Evolutionary conservation across 1,140 invertebrate species (phyloP).

Genomic region (Anthonomus grandis): DNA sequence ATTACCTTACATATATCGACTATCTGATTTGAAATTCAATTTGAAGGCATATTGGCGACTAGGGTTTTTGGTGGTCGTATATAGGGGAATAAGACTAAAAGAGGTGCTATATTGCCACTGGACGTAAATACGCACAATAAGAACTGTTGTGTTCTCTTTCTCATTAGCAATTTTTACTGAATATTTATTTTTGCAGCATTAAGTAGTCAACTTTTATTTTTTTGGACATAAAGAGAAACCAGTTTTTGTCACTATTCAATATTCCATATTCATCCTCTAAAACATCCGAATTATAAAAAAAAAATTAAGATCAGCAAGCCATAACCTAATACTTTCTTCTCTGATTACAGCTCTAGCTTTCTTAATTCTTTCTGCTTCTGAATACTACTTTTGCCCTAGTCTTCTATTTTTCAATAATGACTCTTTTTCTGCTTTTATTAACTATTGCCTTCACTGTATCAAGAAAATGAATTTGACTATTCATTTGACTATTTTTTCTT

Average conservation of each 20-base stretch:
- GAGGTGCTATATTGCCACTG: constrained; percentile 21
- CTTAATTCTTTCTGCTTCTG: constrained; percentile 28
- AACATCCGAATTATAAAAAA: constrained; percentile 24
- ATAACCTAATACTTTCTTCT: too few relatives aligned
- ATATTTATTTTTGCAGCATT: constrained; percentile 36
- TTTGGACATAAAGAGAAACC: constrained; percentile 37
- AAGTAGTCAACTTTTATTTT: constrained; percentile 30
- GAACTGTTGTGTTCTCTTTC: constrained; percentile 37
- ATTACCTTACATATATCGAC: too few relatives aligned
- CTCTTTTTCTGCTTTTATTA: too few relatives aligned
- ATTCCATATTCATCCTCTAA: constrained; percentile 34
- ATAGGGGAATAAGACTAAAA: constrained; percentile 38
- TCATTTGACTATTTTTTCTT: constrained; percentile 25
- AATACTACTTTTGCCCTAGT: constrained; percentile 37
- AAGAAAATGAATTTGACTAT: constrained; percentile 23
- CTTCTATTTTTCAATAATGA: constrained; percentile 28
- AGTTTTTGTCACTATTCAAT: constrained; percentile 44
- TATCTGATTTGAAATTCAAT: constrained; percentile 44
- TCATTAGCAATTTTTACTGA: constrained; percentile 29
- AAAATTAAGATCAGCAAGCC: too few relatives aligned
- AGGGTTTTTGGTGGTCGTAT: constrained; percentile 33
- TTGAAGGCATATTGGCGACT: constrained; percentile 33
- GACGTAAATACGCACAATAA: constrained; percentile 35
- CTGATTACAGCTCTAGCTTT: too few relatives aligned
- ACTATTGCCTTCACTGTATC: constrained; percentile 21